These are phyloP conservation scores for Pyrrhosoma nymphula DNA, from an alignment of 2,888 invertebrate species.

Conservation along the genomic window DNA sequence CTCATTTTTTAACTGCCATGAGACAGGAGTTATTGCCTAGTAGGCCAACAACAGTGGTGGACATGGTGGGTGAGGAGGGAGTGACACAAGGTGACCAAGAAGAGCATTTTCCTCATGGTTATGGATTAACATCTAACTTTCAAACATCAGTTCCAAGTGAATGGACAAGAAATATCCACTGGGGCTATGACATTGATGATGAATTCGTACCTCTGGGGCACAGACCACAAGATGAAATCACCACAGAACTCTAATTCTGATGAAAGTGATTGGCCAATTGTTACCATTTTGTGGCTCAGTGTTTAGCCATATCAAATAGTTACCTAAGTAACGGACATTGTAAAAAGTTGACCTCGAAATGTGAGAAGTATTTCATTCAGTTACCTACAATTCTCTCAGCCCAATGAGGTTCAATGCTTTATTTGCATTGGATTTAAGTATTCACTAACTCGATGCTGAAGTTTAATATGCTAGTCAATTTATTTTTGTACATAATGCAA, in stretches of 20 bases:
- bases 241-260: constrained; percentile 86
- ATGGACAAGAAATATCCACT: constrained; percentile 66
- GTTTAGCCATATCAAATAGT: constrained; percentile 10
- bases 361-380: constrained; percentile 47
- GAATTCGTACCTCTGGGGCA: constrained; percentile 91
- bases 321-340: constrained; percentile 52
- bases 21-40: constrained; percentile 34
- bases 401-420: constrained; percentile 38
- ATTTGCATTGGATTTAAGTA: constrained; percentile 3
- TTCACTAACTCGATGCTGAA: constrained; percentile 1
- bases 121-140: constrained; percentile 14
- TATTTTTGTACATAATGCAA: constrained; percentile 58
- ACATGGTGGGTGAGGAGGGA: constrained; percentile 48
- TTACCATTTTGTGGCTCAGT: constrained; percentile 28
- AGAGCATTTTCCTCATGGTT: neutral
- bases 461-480: constrained; percentile 60
- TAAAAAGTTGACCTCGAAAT: neutral
- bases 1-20: constrained; percentile 37
- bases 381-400: constrained; percentile 41
- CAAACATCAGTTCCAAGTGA: constrained; percentile 32
- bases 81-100: constrained; percentile 2
- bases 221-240: constrained; percentile 93
- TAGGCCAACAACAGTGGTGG: constrained; percentile 34
- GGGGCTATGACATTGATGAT: constrained; percentile 81
- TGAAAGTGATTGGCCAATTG: neutral